Conservation (phyloP, 2,113 vertebrate genomes). For the Rhegmatorhina hoffmannsi region DNA sequence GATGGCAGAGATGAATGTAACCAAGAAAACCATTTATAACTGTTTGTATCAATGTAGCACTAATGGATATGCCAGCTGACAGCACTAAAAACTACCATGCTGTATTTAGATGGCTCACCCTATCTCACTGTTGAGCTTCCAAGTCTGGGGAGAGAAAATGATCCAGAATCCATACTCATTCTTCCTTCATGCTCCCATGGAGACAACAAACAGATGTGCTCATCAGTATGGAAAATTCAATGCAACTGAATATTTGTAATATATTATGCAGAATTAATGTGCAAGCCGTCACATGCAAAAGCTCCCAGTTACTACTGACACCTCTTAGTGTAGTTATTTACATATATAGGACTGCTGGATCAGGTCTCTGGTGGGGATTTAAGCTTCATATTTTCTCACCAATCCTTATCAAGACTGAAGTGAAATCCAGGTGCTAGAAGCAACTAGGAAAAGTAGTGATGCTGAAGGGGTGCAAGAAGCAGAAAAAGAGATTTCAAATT, state of each 20-base stretch:
- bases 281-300: slow-evolving; percentile 4
- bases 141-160: background rate
- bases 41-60: background rate
- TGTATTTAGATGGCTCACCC: background rate
- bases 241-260: background rate
- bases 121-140: background rate
- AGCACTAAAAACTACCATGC: background rate
- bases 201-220: slow-evolving; percentile 36
- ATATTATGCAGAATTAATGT: slow-evolving; percentile 25
- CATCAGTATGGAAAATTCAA: slow-evolving; percentile 16
- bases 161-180: background rate
- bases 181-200: background rate
- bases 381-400: background rate
- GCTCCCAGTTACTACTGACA: background rate
- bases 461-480: background rate
- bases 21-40: background rate
- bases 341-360: background rate
- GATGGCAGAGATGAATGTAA: background rate
- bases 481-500: slow-evolving; percentile 11
- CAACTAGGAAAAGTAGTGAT: background rate
- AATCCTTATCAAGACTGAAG: background rate
- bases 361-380: background rate
- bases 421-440: background rate
- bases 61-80: background rate
- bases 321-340: background rate